Evolutionary conservation across 2,797 vertebrate species (phyloP), one percentile per base, ranked within the genome.

Genomic region (Valencia hispanica): DNA sequence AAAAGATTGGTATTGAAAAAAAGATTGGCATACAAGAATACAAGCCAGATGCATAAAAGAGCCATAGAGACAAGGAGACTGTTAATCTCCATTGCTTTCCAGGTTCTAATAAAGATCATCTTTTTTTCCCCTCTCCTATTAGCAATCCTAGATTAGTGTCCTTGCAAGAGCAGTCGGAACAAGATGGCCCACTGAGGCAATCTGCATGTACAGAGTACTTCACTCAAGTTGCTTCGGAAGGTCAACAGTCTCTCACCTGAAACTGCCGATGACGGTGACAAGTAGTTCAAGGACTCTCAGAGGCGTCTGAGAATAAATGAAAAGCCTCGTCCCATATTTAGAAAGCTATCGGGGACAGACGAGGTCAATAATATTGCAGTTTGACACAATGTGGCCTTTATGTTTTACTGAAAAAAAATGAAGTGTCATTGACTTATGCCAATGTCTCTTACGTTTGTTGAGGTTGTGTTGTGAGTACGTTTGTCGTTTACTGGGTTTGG

Each of bases 261-360:
- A 86, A 79, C 76, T 15, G 71, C 80, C 51, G 57, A 86, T 73
- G 90, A 89, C 86, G 65, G 72, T 72, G 83, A 91, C 86, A 87
- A 88, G 84, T 86, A 84, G 86, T 91, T 92, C 88, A 94, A 92
- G 88, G 90, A 90, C 86, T 91, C 79, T 78, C 36, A 32, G 70
- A 51, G 12, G 77, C 65, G 57, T 79, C 80, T 4, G 77, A 76
- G 86, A 92, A 93, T 86, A 91, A 92, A 92, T 81, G 79, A 91
- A 86, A 87, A 90, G 77, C 77, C 81, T 84, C 9, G 87, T 89
- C 84, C 92, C 86, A 89, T 79, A 94, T 94, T 91, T 84, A 74
- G 74, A 79, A 74, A 77, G 72, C 80, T 79, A 50, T 82, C 72
- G 34, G 88, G 82, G 88, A 90, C 78, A 66, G 53, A 79, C 63